Evolutionary conservation across 2,113 vertebrate genomes (phyloP).

Genomic region (Triplophysa tibetana): DNA sequence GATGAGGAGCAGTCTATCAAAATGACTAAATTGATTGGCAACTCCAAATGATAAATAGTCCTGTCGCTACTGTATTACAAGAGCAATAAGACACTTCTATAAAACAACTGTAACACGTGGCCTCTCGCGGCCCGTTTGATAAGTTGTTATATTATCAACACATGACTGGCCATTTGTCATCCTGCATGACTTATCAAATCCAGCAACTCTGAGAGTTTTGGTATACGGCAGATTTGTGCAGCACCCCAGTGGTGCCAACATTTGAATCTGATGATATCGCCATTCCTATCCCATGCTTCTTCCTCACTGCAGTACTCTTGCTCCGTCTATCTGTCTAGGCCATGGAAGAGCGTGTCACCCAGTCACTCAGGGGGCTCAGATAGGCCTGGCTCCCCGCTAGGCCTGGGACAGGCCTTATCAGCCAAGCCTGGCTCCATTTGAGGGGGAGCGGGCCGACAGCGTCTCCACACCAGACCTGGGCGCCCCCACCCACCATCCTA

Average conservation of each 20-base stretch:
- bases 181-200: neutral
- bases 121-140: no score
- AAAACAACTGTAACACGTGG: no score
- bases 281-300: conserved; percentile 60
- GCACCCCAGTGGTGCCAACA: neutral
- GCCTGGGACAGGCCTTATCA: conserved; percentile 84
- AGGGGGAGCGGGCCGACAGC: conserved; percentile 67
- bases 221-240: neutral
- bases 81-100: no score
- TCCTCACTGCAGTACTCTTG: conserved; percentile 53
- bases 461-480: conserved; percentile 82
- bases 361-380: conserved; percentile 80
- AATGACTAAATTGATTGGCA: no score
- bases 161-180: neutral
- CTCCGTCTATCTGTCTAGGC: conserved; percentile 73
- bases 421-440: conserved; percentile 78
- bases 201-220: neutral
- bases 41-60: no score
- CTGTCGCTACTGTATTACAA: no score
- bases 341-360: conserved; percentile 79
- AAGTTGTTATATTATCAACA: neutral
- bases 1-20: no score
- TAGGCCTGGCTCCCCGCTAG: conserved; percentile 81
- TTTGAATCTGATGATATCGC: conserved; percentile 47
- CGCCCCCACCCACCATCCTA: conserved; percentile 78